These are phyloP conservation scores for Hydropotes inermis DNA, from an alignment of 2,113 vertebrate species.

Conservation along the genomic window DNA sequence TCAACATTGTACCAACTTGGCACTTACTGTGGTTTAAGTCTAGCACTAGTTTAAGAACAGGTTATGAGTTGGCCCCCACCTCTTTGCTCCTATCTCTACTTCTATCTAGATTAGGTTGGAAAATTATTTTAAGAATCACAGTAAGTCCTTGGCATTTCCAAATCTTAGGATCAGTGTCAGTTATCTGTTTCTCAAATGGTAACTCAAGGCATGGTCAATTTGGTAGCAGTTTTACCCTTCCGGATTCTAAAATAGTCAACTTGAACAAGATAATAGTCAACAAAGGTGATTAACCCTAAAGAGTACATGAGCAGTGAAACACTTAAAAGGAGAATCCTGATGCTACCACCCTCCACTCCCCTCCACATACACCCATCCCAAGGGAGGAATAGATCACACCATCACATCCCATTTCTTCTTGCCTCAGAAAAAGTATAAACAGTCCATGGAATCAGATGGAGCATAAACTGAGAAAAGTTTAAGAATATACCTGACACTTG, in stretches of 20 bases:
- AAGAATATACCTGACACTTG: not conserved
- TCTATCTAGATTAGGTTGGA: slow-evolving; percentile 6
- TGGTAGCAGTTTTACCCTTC: not conserved
- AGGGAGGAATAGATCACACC: not conserved
- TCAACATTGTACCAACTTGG: not conserved
- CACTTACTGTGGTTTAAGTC: slow-evolving; percentile 5
- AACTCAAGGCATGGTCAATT: slow-evolving; percentile 11
- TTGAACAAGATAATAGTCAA: not conserved
- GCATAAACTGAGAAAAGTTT: slow-evolving; percentile 13
- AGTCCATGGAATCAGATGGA: not conserved
- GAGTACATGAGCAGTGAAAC: not conserved
- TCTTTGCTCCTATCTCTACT: not conserved
- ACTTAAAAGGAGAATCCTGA: not conserved
- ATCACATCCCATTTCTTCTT: not conserved
- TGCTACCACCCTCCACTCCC: not conserved
- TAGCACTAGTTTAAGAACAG: not conserved
- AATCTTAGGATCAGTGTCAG: not conserved
- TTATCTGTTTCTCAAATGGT: slow-evolving; percentile 28
- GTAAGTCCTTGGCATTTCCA: slow-evolving; percentile 33
- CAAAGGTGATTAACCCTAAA: not conserved
- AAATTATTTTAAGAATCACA: slow-evolving; percentile 44
- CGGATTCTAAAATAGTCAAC: not conserved
- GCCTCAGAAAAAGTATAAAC: not conserved
- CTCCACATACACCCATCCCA: not conserved
- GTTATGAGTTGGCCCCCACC: not conserved